These are phyloP conservation scores for Microcebus tavaratra DNA, from an alignment of 2,113 vertebrate genomes.

Conservation along the genomic window DNA sequence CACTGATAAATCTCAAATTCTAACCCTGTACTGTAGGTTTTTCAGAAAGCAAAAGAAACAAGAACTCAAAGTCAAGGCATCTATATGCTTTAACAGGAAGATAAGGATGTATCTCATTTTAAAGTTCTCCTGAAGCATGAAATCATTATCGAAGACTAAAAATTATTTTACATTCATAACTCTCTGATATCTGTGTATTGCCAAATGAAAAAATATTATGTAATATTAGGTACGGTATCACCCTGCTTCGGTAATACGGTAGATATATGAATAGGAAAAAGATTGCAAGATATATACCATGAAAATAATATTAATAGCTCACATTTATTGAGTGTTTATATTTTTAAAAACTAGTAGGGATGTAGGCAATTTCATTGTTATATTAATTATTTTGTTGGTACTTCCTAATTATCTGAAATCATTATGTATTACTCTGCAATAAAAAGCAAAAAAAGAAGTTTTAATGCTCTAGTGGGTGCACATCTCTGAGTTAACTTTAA, in stretches of 20 bases:
- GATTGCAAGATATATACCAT: neutral
- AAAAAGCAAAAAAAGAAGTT: constrained; percentile 35
- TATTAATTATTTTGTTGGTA: neutral
- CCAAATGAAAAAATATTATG: neutral
- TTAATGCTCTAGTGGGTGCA: neutral
- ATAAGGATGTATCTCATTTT: neutral
- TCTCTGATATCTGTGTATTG: neutral
- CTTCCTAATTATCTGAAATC: neutral
- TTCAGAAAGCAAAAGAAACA: neutral
- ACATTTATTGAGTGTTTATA: neutral
- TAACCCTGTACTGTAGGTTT: neutral
- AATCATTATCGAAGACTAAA: constrained; percentile 14
- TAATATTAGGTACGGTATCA: neutral
- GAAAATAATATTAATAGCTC: neutral
- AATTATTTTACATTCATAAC: constrained; percentile 14
- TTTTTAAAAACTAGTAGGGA: neutral
- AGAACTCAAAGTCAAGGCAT: neutral
- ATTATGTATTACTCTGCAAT: neutral
- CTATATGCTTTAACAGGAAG: neutral
- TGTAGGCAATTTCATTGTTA: neutral
- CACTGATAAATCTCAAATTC: neutral
- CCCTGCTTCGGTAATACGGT: neutral
- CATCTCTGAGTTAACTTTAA: neutral
- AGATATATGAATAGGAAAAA: neutral
- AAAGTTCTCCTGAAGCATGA: neutral